A percentile compares a stretch with the other conserved stretches of the same genome.
Conservation (phyloP, 1,140 invertebrate species). For the Drosophila pseudoananassae region DNA sequence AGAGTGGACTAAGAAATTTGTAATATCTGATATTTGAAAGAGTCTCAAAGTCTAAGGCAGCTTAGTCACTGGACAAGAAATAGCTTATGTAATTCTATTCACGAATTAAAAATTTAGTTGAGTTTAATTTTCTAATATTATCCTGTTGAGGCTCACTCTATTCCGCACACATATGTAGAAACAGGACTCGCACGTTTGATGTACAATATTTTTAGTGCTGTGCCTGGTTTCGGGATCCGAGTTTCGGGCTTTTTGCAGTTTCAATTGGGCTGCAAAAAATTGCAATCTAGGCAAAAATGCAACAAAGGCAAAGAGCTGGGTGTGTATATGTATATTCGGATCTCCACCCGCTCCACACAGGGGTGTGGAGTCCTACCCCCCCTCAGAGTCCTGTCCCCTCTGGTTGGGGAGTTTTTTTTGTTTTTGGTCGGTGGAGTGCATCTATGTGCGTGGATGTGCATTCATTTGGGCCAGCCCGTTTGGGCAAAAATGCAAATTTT, state of each 20-base stretch:
- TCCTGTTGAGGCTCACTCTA: not conserved
- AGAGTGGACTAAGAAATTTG: conserved; percentile 10
- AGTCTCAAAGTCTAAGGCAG: no score
- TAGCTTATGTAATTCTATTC: no score
- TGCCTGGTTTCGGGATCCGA: conserved; percentile 14
- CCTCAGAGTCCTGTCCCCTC: conserved; percentile 6
- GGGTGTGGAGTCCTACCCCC: conserved; percentile 3
- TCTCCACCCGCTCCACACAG: not conserved
- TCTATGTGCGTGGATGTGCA: conserved; percentile 58
- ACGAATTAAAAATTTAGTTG: not conserved
- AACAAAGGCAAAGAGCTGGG: conserved; percentile 77
- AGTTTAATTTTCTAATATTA: not conserved
- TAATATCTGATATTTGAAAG: no score
- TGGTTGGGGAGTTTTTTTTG: conserved; percentile 9
- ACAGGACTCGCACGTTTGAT: conserved; percentile 59
- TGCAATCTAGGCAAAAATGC: conserved; percentile 83
- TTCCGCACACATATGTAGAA: conserved; percentile 3
- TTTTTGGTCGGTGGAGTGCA: conserved; percentile 22
- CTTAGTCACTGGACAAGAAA: no score
- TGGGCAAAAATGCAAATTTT: conserved; percentile 77
- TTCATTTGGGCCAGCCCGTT: conserved; percentile 57
- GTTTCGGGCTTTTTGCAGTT: conserved; percentile 64
- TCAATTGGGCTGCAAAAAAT: conserved; percentile 77
- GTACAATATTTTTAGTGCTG: conserved; percentile 78
- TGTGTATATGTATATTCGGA: conserved; percentile 46